phyloP scores from a whole-genome alignment of 2,888 invertebrate species.

The Omphaloscelis lunosa region DNA sequence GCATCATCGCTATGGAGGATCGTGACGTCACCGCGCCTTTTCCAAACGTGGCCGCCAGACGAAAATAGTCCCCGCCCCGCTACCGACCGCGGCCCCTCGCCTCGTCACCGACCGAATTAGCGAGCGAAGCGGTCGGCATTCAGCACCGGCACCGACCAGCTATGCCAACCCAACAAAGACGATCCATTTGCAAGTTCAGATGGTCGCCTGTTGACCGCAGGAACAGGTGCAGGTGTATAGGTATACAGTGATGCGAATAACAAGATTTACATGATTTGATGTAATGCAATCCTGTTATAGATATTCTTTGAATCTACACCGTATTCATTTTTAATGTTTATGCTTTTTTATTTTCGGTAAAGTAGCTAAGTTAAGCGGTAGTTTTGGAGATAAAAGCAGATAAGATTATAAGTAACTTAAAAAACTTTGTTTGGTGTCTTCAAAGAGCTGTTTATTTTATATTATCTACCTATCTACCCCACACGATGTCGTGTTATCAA shows the following conservation, averaged over 20 bases:
- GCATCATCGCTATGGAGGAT: conserved; percentile 89
- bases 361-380: not conserved
- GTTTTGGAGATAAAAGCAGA: conserved; percentile 3
- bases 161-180: conserved; percentile 67
- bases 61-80: conserved; percentile 89
- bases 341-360: not conserved
- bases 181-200: conserved; percentile 64
- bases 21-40: conserved; percentile 90
- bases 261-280: conserved; percentile 22
- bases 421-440: not conserved
- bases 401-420: not conserved
- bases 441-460: not conserved
- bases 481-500: conserved; percentile 13
- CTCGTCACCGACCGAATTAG: conserved; percentile 89
- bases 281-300: not conserved
- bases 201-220: conserved; percentile 47
- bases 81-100: conserved; percentile 82
- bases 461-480: not conserved
- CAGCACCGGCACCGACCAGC: conserved; percentile 72
- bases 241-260: conserved; percentile 5
- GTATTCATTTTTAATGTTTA: not conserved
- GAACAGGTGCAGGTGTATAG: conserved; percentile 18
- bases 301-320: conserved; percentile 4
- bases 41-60: conserved; percentile 91
- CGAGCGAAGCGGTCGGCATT: conserved; percentile 76